phyloP scores from a whole-genome alignment of 2,113 vertebrate genomes.

The Chaetops frenatus region DNA sequence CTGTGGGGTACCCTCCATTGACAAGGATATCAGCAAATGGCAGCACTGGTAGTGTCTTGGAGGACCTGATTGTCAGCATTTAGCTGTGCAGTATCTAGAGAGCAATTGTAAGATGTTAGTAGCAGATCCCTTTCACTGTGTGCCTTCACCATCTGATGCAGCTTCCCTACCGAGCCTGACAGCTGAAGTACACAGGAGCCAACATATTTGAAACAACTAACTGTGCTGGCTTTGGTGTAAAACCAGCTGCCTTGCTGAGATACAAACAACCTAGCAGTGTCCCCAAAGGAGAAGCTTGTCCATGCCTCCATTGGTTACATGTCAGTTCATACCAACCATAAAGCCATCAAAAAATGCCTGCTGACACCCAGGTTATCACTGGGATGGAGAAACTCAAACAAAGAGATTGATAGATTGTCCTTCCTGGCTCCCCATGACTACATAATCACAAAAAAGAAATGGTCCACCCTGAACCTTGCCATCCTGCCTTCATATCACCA shows the following conservation, averaged over 20 bases:
- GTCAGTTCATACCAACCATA: neutral
- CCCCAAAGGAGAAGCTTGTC: neutral
- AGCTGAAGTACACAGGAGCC: neutral
- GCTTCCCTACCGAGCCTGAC: neutral
- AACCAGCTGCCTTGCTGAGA: neutral
- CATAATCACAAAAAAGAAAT: rapidly evolving
- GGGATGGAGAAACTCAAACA: neutral
- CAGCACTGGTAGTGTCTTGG: neutral
- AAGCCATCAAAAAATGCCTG: neutral
- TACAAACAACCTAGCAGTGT: neutral
- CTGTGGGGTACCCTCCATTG: neutral
- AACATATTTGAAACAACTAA: neutral
- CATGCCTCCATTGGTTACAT: neutral
- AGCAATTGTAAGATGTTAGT: neutral
- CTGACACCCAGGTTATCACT: neutral
- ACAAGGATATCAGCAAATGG: neutral
- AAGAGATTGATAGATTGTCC: neutral
- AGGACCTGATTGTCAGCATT: neutral
- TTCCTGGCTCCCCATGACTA: neutral
- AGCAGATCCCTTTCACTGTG: neutral
- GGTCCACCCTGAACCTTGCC: neutral
- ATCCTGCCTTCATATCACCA: neutral
- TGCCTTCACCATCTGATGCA: neutral
- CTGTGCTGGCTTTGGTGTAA: neutral
- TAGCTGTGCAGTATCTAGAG: neutral